Evolutionary conservation across 64 coral and sea anemone genomes (phyloP).

Genomic region (Montipora efflorescens): DNA sequence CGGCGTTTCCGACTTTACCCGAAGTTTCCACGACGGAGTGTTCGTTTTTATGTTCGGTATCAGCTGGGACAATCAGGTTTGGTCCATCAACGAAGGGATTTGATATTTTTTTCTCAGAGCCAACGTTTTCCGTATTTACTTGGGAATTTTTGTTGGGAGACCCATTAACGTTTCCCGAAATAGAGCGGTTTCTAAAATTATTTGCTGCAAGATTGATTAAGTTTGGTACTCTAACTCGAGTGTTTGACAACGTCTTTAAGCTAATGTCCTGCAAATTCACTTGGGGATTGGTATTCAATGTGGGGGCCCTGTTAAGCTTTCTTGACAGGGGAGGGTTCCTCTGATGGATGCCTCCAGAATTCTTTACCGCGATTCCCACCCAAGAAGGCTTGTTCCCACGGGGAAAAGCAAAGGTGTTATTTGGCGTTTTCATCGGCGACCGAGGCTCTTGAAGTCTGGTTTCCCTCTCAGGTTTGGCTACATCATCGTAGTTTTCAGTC

Average conservation of each 20-base stretch:
- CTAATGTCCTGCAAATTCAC: not conserved
- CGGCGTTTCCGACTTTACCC: not conserved
- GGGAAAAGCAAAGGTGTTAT: not conserved
- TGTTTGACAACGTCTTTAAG: not conserved
- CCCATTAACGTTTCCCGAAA: not conserved
- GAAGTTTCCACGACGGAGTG: not conserved
- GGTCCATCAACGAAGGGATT: not conserved
- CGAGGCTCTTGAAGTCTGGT: not conserved
- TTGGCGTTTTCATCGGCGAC: not conserved
- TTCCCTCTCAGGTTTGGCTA: not conserved
- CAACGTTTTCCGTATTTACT: not conserved
- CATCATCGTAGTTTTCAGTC: not conserved
- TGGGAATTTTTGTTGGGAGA: not conserved
- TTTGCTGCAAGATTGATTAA: too few species aligned
- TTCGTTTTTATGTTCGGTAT: not conserved
- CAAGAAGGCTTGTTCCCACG: not conserved
- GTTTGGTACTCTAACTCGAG: too few species aligned
- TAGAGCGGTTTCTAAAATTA: not conserved
- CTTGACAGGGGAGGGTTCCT: not conserved
- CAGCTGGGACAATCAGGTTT: not conserved
- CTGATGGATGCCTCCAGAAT: not conserved
- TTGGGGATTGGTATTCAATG: not conserved
- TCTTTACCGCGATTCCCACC: not conserved
- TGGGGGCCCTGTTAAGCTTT: not conserved
- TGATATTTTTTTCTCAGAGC: not conserved